These are phyloP conservation scores for Chirona hameri DNA, from an alignment of 2,888 invertebrate species.

Conservation along the genomic window DNA sequence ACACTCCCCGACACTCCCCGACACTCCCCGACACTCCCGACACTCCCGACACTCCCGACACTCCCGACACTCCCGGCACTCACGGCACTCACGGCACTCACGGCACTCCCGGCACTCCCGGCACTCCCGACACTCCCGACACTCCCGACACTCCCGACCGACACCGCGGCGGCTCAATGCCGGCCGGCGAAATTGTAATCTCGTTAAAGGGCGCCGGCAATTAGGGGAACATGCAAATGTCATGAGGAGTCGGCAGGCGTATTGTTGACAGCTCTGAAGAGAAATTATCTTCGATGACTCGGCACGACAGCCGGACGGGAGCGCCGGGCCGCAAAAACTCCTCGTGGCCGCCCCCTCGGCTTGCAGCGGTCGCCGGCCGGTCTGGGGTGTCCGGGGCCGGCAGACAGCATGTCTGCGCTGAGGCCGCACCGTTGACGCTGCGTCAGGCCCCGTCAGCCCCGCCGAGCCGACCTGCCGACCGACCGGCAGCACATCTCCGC, in stretches of 20 bases:
- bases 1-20: conserved; percentile 28
- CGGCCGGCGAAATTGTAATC: background rate
- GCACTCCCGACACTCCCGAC: no score
- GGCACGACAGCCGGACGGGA: background rate
- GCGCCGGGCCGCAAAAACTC: no score
- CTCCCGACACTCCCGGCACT: no score
- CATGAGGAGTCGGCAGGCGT: background rate
- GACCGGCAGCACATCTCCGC: conserved; percentile 41
- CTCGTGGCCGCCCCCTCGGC: no score
- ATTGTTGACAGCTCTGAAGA: conserved; percentile 25
- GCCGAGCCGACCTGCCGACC: conserved; percentile 61
- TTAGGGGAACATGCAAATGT: conserved; percentile 25
- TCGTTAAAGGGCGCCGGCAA: conserved; percentile 24
- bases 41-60: background rate
- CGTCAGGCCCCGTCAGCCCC: conserved; percentile 54
- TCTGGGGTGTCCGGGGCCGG: no score
- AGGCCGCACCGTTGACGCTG: conserved; percentile 51
- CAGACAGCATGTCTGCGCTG: no score
- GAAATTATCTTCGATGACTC: conserved; percentile 28
- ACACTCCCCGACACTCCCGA: background rate
- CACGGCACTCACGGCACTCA: no score
- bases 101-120: conserved; percentile 37
- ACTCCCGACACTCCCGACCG: no score
- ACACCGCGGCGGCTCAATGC: background rate
- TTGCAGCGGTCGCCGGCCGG: no score